Conservation (phyloP, 2,888 invertebrate genomes). For the Drosophila anomelani region DNA sequence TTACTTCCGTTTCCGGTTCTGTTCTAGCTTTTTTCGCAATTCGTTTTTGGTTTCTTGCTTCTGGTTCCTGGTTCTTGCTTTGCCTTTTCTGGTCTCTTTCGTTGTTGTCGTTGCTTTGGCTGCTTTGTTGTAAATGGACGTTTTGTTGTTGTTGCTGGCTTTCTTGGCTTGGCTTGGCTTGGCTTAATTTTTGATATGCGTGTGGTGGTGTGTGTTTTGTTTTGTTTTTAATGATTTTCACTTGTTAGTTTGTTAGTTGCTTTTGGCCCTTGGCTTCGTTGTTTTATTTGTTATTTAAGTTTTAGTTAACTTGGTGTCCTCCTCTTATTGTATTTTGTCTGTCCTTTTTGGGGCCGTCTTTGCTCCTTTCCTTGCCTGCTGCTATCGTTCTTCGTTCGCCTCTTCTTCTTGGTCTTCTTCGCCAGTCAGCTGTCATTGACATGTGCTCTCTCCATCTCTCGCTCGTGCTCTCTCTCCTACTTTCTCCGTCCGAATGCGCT, state of each 20-base stretch:
- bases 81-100: slow-evolving; percentile 12
- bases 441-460: slow-evolving; percentile 43
- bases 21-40: neutral
- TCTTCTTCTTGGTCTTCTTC: slow-evolving; percentile 37
- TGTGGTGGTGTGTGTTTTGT: slow-evolving; percentile 3
- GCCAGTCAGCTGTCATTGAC: slow-evolving; percentile 76
- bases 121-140: slow-evolving; percentile 74
- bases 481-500: slow-evolving; percentile 20
- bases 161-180: slow-evolving; percentile 34
- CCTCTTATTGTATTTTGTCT: slow-evolving; percentile 36
- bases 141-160: slow-evolving; percentile 43
- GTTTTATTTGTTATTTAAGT: slow-evolving; percentile 12
- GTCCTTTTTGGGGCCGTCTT: slow-evolving; percentile 18
- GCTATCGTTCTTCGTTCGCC: slow-evolving; percentile 11
- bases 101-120: slow-evolving; percentile 16
- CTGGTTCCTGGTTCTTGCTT: neutral
- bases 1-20: slow-evolving; percentile 1
- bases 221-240: slow-evolving; percentile 20
- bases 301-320: slow-evolving; percentile 23
- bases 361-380: slow-evolving; percentile 29
- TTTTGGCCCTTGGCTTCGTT: slow-evolving; percentile 10
- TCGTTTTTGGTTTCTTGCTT: neutral
- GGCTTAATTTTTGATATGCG: slow-evolving; percentile 60
- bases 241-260: slow-evolving; percentile 8
- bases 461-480: slow-evolving; percentile 3